Evolutionary conservation across 1,140 invertebrate genomes (phyloP), one percentile per base, ranked within the genome.

Genomic region (Formica exsecta): DNA sequence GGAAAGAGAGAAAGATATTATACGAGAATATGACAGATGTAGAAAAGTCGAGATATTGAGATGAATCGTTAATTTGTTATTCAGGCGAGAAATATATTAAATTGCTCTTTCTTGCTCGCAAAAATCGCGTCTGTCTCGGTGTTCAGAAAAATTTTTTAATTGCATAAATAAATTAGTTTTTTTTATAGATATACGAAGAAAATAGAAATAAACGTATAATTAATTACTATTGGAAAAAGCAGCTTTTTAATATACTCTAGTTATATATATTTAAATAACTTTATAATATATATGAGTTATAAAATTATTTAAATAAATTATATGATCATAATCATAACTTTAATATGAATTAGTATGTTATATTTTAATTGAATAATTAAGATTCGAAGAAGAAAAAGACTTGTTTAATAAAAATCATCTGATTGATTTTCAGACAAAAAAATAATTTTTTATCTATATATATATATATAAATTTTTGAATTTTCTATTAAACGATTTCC

Each of bases 41-140:
- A 59, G 73, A 57, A 71, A 76, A 61, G 68, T 74, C 68, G 68
- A 61, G 11, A 74, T 44, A 36, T 74, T 38, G 68, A 83, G 68
- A 83, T 62, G 54, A 83, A 83, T 61, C n/a, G 22, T 73, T 83
- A 13, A 44, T 41, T 44, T n/a, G 2, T 81, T 44, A 22, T 44
- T 81, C 22, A 38, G 16, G 1, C 4, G 9, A 70, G 0, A 61
- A 22, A 1, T 29, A 25, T 22, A 54, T 59, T 76, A 77, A 44
- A 64, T 3, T 61, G 25, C n/a, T n/a, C 11, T 61, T 62, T 76
- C 1, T 77, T 77, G 19, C 25, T 51, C 13, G 4, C 6, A 75
- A 77, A n/a, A 57, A 29, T n/a, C 68, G 11, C 13, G 54, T 59
- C 5, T 25, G 68, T 22, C 41, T 57, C 68, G 68, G 54, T 13